Evolutionary conservation across 2,113 vertebrate genomes (phyloP).

Genomic region (Megatriorchis doriae): DNA sequence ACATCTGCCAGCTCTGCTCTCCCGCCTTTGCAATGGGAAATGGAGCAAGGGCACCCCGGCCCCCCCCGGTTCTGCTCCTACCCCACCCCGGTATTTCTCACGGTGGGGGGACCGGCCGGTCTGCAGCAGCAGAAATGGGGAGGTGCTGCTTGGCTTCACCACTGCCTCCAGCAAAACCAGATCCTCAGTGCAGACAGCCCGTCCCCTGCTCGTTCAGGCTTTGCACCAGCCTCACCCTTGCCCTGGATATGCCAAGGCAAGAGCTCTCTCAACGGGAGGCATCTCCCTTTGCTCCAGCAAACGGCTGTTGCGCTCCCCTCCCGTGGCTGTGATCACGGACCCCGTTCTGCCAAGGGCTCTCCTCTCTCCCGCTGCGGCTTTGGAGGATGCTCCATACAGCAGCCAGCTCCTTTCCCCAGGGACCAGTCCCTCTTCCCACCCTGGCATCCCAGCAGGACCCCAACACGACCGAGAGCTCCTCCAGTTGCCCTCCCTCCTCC

Average conservation of each 20-base stretch:
- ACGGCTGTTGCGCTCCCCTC: not conserved
- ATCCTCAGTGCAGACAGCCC: not conserved
- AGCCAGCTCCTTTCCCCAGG: not conserved
- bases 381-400: not conserved
- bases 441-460: not conserved
- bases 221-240: not conserved
- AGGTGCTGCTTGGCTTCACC: not conserved
- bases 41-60: not conserved
- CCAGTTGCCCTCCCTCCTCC: not conserved
- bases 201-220: not conserved
- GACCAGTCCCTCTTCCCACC: not conserved
- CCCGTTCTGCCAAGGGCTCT: accelerated
- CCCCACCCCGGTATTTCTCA: not conserved
- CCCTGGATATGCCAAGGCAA: not conserved
- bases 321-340: accelerated
- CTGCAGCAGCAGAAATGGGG: not conserved
- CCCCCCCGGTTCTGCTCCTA: not conserved
- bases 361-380: not conserved
- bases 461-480: accelerated
- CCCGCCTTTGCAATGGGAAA: not conserved
- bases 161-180: not conserved
- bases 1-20: not conserved
- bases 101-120: accelerated
- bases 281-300: not conserved
- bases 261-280: not conserved